phyloP scores from a whole-genome alignment of 2,113 vertebrate genomes.

The Notothenia coriiceps region DNA sequence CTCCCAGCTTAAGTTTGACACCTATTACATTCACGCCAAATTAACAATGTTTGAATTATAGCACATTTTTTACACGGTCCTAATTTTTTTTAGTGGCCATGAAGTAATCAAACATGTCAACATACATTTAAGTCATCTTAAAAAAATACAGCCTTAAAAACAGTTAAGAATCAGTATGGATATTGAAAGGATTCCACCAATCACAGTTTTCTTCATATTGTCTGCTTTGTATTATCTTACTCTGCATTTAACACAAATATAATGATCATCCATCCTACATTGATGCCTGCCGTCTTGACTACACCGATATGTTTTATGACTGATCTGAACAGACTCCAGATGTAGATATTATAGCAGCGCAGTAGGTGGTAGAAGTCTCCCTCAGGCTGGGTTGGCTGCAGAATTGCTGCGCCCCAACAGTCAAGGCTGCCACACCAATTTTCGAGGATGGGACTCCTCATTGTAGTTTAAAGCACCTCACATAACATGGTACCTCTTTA shows the following conservation, averaged over 20 bases:
- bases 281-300: not conserved
- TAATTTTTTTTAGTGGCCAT: not conserved
- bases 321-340: not conserved
- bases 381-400: constrained; percentile 10
- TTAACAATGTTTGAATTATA: not conserved
- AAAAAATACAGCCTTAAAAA: no score
- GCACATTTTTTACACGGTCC: no score
- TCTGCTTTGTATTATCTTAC: not conserved
- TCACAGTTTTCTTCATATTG: not conserved
- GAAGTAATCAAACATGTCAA: not conserved
- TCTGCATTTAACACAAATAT: no score
- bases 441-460: constrained; percentile 17
- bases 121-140: not conserved
- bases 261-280: no score
- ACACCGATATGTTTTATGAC: not conserved
- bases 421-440: constrained; percentile 51
- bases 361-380: constrained; percentile 20
- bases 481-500: constrained; percentile 64
- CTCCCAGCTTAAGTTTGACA: not conserved
- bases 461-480: constrained; percentile 30
- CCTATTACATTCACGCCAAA: not conserved
- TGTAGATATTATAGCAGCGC: constrained; percentile 15
- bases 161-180: not conserved
- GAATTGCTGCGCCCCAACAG: constrained; percentile 20
- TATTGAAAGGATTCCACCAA: not conserved